Percentiles rank a stretch among this genome's conserved stretches.
These are phyloP conservation scores for Porites australiensis DNA, from an alignment of 64 coral and sea anemone species.

Conservation along the genomic window DNA sequence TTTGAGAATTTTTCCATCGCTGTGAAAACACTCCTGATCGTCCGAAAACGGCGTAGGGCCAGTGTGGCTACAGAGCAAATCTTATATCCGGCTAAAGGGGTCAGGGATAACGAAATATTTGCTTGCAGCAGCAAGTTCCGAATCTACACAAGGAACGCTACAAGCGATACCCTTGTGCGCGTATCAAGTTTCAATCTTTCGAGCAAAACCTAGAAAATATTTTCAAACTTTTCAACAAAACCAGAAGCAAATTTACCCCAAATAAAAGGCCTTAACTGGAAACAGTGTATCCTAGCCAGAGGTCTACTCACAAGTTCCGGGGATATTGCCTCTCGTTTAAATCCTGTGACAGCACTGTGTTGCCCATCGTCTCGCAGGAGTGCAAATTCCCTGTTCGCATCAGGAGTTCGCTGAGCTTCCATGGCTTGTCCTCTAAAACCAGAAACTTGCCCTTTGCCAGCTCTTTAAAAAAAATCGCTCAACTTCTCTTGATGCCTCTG, in stretches of 20 bases:
- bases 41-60: background rate
- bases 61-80: background rate
- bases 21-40: background rate
- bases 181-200: conserved; percentile 58
- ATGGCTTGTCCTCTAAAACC: conserved; percentile 39
- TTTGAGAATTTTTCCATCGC: conserved; percentile 59
- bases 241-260: background rate
- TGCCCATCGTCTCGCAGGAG: conserved; percentile 54
- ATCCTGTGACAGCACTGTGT: conserved; percentile 37
- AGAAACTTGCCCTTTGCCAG: conserved; percentile 63
- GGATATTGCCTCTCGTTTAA: conserved; percentile 43
- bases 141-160: conserved; percentile 15
- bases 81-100: background rate
- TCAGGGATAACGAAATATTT: conserved; percentile 19
- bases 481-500: background rate
- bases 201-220: conserved; percentile 27
- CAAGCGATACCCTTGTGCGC: conserved; percentile 4
- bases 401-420: conserved; percentile 41
- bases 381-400: conserved; percentile 66
- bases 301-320: conserved; percentile 49
- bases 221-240: conserved; percentile 40
- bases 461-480: background rate
- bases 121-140: conserved; percentile 25
- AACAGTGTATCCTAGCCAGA: background rate
- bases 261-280: background rate